Conservation (phyloP, 2,113 vertebrate species). For the Electrona antarctica region DNA sequence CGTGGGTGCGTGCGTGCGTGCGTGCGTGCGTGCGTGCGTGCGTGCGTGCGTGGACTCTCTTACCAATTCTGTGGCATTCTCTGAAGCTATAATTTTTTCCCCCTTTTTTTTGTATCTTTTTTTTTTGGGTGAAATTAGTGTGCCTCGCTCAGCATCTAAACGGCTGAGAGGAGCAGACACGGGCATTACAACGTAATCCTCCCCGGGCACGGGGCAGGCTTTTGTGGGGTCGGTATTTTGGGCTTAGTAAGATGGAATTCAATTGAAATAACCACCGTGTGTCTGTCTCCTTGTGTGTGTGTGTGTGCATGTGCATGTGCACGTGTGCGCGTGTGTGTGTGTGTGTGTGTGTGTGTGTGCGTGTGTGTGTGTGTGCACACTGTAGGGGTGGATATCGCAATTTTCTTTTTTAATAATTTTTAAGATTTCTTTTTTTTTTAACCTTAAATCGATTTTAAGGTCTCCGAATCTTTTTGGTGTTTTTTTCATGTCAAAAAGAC, state of each 20-base stretch:
- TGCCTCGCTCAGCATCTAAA: conserved; percentile 15
- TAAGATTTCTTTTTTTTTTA: too few species aligned
- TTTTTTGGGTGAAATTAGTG: conserved; percentile 11
- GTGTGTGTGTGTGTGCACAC: background rate
- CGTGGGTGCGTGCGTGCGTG: too few species aligned
- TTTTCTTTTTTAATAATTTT: too few species aligned
- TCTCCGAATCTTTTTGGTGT: too few species aligned
- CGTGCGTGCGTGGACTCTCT: too few species aligned
- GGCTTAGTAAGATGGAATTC: conserved; percentile 16
- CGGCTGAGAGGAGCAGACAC: conserved; percentile 15
- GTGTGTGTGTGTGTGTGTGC: conserved; percentile 17
- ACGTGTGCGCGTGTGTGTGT: background rate
- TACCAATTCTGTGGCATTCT: conserved; percentile 5
- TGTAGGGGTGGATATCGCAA: too few species aligned
- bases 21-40: too few species aligned
- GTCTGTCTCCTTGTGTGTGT: background rate
- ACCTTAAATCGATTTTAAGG: too few species aligned
- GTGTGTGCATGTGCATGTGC: background rate
- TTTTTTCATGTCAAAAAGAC: too few species aligned
- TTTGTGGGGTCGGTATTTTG: conserved; percentile 24
- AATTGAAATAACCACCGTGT: conserved; percentile 6
- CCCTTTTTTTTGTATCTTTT: too few species aligned
- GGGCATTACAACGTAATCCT: conserved; percentile 42
- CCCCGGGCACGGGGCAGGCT: conserved; percentile 23
- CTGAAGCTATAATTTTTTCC: background rate